Evolutionary conservation across 2,888 invertebrate species (phyloP), one percentile per base, ranked within the genome.

Genomic region (Carabus problematicus): DNA sequence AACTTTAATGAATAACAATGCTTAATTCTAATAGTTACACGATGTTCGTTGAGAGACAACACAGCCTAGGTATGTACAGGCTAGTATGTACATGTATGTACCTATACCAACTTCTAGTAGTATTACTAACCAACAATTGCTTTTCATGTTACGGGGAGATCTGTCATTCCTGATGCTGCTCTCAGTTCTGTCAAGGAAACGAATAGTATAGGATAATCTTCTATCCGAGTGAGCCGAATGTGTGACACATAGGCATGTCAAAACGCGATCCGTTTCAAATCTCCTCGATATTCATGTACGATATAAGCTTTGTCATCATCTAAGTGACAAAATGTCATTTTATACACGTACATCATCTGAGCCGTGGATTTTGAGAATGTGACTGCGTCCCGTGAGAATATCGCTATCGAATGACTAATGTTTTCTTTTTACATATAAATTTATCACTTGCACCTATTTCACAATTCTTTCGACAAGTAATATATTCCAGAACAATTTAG

Each of bases 241-340:
- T 60, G 12, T 66, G 59, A 49, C 66, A 59, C 59, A 47, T 11
- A 16, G 16, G 47, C 52, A 52, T 52, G 52, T 67, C 59, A 42
- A 59, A 59, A 42, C 52, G 67, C 60, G 67, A 67, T 67, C 67
- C 67, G 60, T 67, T 67, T 67, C 67, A 67, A 67, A 67, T 67
- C 67, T 54, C 43, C 60, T 60, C 52, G 67, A 60, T 67, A 67
- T 67, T 67, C 67, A 41, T 67, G 60, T 41, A 60, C 52, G 29
- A 29, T 29, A 29, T 29, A 11, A 67, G 67, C 60, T 67, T 67
- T 60, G 67, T 67, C 67, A 67, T 67, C 67, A 54, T 67, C 67
- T 67, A 67, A 67, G 60, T 67, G 67, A 67, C 67, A 67, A 59
- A 60, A 60, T 52, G 67, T 67, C 67, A 67, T 29, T 29, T 16